These are phyloP conservation scores for Amazona guildingii DNA, from an alignment of 2,113 vertebrate genomes.

Conservation along the genomic window DNA sequence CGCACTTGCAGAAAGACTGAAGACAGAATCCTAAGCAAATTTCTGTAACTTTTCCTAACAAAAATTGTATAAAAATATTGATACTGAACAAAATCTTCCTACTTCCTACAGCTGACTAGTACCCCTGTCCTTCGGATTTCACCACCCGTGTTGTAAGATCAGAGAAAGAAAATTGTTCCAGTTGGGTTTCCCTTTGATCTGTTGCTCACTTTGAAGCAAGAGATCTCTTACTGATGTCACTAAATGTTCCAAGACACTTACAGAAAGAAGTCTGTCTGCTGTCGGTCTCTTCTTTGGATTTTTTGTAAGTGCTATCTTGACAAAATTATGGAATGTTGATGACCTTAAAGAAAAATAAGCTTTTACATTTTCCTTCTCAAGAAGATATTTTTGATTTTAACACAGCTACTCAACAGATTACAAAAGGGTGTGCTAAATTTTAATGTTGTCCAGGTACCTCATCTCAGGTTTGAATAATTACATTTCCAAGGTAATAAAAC, in stretches of 20 bases:
- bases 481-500: neutral
- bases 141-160: rapidly evolving
- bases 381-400: neutral
- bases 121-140: neutral
- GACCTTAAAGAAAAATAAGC: constrained; percentile 78
- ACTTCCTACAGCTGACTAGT: neutral
- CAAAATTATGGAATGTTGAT: constrained; percentile 91
- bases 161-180: neutral
- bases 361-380: neutral
- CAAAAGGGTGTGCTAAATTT: neutral
- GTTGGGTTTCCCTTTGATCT: neutral
- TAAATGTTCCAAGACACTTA: constrained; percentile 69
- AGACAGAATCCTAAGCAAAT: neutral
- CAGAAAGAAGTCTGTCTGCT: constrained; percentile 91
- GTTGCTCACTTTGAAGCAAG: neutral
- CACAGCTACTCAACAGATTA: neutral
- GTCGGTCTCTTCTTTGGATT: constrained; percentile 98
- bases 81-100: neutral
- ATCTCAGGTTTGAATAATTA: neutral
- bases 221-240: neutral
- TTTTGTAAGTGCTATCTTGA: constrained; percentile 96
- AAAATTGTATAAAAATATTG: neutral
- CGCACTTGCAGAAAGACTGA: neutral
- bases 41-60: neutral
- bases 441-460: neutral